Evolutionary conservation across 2,888 invertebrate species (phyloP).

Genomic region (Orchestes rusci): DNA sequence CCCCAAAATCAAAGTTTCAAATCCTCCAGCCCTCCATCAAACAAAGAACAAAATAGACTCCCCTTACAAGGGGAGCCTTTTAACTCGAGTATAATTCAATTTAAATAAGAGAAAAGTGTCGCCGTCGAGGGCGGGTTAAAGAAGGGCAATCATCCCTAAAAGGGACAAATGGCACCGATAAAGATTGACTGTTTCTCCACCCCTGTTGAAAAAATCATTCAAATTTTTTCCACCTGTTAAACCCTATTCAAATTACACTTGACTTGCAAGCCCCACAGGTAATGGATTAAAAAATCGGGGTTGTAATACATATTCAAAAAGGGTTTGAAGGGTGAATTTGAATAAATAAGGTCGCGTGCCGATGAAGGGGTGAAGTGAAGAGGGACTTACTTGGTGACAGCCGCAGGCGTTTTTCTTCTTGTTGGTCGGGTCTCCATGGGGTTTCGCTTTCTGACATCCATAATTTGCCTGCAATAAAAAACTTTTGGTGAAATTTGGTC

Average conservation of each 20-base stretch:
- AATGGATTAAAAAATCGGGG: no score
- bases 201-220: constrained; percentile 30
- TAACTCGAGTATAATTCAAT: constrained; percentile 45
- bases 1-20: background rate
- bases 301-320: no score
- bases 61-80: constrained; percentile 33
- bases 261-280: no score
- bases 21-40: constrained; percentile 5
- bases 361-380: no score
- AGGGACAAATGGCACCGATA: constrained; percentile 43
- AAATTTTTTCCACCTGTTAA: no score
- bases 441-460: constrained; percentile 46
- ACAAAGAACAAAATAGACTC: constrained; percentile 14
- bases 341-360: no score
- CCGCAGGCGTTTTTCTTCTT: constrained; percentile 42
- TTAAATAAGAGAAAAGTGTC: constrained; percentile 45
- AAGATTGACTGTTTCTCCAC: constrained; percentile 38
- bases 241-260: no score
- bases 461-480: constrained; percentile 41
- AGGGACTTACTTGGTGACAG: constrained; percentile 43
- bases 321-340: no score
- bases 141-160: constrained; percentile 24
- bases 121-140: constrained; percentile 28
- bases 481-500: no score
- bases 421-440: constrained; percentile 44